These are phyloP conservation scores for Palaemon carinicauda DNA, from an alignment of 1,140 invertebrate genomes.

Conservation along the genomic window DNA sequence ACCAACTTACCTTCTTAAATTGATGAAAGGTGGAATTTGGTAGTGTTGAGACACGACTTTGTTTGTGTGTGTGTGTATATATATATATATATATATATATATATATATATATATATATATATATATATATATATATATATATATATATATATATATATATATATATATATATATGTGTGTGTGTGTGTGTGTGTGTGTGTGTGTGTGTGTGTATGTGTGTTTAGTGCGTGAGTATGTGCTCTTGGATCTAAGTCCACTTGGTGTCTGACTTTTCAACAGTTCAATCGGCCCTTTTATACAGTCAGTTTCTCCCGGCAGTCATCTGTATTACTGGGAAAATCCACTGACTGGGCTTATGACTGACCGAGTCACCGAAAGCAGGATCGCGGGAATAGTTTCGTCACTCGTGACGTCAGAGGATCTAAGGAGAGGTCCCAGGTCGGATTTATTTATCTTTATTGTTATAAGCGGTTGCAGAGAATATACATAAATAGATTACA, in stretches of 20 bases:
- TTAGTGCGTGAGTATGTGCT: background rate
- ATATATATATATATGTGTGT: background rate
- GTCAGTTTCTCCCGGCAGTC: background rate
- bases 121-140: slow-evolving; percentile 11
- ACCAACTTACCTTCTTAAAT: no score
- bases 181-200: background rate
- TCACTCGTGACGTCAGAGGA: no score
- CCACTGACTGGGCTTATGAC: no score
- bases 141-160: background rate
- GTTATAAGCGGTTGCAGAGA: no score
- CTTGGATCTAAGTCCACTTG: background rate
- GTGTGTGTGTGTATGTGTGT: background rate
- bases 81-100: slow-evolving; percentile 26
- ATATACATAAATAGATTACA: no score
- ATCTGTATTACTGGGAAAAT: no score
- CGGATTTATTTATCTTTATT: no score
- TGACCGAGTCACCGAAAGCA: no score
- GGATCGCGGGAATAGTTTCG: no score
- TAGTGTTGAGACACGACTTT: background rate
- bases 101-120: slow-evolving; percentile 25
- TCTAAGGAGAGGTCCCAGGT: no score
- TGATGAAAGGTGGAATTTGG: no score
- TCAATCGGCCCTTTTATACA: background rate
- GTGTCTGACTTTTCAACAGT: background rate
- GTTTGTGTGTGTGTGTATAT: background rate